Evolutionary conservation across 1,140 invertebrate species (phyloP).

Genomic region (Leptoteleia sp.): DNA sequence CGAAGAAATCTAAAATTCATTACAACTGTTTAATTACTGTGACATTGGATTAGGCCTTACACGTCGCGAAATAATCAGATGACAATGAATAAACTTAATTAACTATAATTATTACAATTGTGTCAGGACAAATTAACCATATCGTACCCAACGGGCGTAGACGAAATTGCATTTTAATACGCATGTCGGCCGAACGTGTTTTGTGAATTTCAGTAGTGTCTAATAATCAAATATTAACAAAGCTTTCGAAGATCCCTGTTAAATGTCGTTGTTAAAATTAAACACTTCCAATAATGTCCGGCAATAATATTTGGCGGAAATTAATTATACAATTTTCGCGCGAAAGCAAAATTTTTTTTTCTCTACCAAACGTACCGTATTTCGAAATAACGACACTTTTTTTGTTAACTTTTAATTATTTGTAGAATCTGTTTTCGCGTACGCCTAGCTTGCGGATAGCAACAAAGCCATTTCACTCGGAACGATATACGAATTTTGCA

Average conservation of each 20-base stretch:
- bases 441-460: too few relatives aligned
- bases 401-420: too few relatives aligned
- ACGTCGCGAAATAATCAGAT: conserved; percentile 22
- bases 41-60: background rate
- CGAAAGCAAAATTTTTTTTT: too few relatives aligned
- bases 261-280: conserved; percentile 17
- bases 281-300: background rate
- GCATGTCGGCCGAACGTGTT: conserved; percentile 29
- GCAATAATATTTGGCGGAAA: background rate
- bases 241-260: conserved; percentile 1
- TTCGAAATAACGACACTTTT: too few relatives aligned
- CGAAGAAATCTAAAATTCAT: too few relatives aligned
- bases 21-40: too few relatives aligned
- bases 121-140: conserved; percentile 44
- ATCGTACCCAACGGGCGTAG: conserved; percentile 11
- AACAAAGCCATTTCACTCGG: too few relatives aligned
- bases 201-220: conserved; percentile 31
- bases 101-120: conserved; percentile 44
- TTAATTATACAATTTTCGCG: too few relatives aligned
- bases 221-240: conserved; percentile 30
- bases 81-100: conserved; percentile 26
- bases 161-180: conserved; percentile 49
- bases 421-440: too few relatives aligned
- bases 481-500: too few relatives aligned
- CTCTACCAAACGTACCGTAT: too few relatives aligned